These are phyloP conservation scores for Magallana angulata DNA, from an alignment of 1,140 invertebrate genomes.

Conservation along the genomic window DNA sequence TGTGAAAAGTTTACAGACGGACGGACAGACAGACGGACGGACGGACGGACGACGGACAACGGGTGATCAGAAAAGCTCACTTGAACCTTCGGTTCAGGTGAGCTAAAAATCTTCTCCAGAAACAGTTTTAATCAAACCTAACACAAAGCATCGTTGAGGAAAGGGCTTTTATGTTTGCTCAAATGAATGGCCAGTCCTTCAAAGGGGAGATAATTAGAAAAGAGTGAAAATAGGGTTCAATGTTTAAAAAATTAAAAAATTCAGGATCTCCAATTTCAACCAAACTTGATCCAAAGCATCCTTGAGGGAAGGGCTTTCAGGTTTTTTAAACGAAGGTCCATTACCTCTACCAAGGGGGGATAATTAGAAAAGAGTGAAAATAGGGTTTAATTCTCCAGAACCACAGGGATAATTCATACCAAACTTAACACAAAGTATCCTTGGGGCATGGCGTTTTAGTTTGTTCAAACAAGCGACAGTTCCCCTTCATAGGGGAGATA, in stretches of 20 bases:
- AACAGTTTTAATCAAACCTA: not conserved
- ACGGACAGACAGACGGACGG: no score
- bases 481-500: no score
- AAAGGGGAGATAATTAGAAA: not conserved
- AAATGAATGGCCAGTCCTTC: not conserved
- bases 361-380: not conserved
- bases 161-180: not conserved
- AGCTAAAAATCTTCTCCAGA: no score
- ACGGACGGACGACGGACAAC: no score
- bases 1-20: no score
- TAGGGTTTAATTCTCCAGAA: not conserved
- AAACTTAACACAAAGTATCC: no score
- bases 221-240: no score
- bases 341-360: not conserved
- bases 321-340: not conserved
- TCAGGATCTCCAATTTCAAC: not conserved
- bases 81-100: no score
- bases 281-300: not conserved
- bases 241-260: no score
- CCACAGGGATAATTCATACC: not conserved
- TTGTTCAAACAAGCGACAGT: not conserved
- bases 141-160: not conserved
- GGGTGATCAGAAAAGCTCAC: no score
- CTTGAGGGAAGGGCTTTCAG: not conserved
- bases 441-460: not conserved